Conservation (phyloP, 2,113 vertebrate genomes). For the Phrynosoma platyrhinos region DNA sequence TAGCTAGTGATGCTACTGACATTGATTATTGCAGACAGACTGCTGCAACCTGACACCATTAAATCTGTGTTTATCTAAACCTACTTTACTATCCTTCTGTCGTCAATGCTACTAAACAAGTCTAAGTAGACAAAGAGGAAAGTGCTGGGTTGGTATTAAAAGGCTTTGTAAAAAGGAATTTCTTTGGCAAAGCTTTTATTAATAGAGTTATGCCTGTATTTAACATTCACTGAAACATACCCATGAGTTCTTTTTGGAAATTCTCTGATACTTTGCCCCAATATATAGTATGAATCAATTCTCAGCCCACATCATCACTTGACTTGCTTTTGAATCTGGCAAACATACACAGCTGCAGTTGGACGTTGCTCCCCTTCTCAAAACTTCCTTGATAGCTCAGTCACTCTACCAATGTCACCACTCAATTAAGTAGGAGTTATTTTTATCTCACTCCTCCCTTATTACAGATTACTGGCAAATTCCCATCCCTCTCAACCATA, state of each 20-base stretch:
- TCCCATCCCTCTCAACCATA: neutral
- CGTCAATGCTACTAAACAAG: no score
- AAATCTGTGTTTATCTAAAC: no score
- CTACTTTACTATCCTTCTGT: no score
- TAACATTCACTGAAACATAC: neutral
- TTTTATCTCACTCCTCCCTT: conserved; percentile 15
- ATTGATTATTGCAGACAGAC: no score
- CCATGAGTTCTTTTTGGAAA: no score
- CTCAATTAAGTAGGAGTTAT: conserved; percentile 34
- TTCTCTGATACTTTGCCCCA: no score
- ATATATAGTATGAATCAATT: neutral
- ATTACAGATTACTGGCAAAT: conserved; percentile 7
- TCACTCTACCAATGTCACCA: conserved; percentile 23
- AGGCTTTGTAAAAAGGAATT: no score
- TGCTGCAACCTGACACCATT: no score
- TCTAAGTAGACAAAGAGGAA: no score
- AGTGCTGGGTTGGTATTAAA: no score
- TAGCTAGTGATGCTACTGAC: no score
- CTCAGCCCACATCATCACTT: neutral
- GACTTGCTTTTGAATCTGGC: neutral
- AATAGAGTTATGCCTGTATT: neutral
- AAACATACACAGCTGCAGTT: neutral
- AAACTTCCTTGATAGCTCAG: conserved; percentile 25
- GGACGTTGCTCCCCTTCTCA: neutral
- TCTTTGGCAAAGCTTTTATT: no score